phyloP scores from a whole-genome alignment of 2,797 vertebrate genomes.

The Rhynchotus rufescens region DNA sequence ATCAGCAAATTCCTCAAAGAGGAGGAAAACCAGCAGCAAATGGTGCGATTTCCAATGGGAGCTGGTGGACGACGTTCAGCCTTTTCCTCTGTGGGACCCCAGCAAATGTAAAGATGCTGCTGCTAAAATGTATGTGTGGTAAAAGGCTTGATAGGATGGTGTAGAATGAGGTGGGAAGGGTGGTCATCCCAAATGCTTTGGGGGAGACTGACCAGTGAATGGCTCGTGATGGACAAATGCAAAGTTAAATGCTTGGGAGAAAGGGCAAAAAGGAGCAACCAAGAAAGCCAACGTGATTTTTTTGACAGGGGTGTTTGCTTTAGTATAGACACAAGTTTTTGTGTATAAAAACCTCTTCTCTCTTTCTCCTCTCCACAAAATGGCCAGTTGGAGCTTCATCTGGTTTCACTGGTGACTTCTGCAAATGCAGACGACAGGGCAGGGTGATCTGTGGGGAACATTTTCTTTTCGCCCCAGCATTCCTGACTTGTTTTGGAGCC shows the following conservation, averaged over 20 bases:
- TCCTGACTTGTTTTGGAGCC: too few species aligned
- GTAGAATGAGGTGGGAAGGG: too few species aligned
- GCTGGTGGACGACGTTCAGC: too few species aligned
- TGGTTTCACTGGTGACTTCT: too few species aligned
- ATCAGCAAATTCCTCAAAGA: not conserved
- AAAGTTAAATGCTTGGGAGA: not conserved
- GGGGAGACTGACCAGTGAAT: not conserved
- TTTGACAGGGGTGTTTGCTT: not conserved
- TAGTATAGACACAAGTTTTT: not conserved
- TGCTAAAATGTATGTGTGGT: fast-evolving
- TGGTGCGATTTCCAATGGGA: not conserved
- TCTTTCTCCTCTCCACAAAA: not conserved
- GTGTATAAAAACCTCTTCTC: not conserved
- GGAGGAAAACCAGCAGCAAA: not conserved
- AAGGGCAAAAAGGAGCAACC: too few species aligned
- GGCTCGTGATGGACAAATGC: not conserved
- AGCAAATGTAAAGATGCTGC: not conserved
- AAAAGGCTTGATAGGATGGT: fast-evolving
- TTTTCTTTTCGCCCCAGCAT: too few species aligned
- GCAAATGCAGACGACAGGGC: too few species aligned
- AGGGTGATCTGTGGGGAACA: too few species aligned
- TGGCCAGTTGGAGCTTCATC: not conserved
- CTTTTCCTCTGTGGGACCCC: not conserved
- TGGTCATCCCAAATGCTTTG: too few species aligned
- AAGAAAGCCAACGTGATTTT: not conserved